Evolutionary conservation across 2,797 vertebrate genomes (phyloP).

Genomic region (Chelon auratus): DNA sequence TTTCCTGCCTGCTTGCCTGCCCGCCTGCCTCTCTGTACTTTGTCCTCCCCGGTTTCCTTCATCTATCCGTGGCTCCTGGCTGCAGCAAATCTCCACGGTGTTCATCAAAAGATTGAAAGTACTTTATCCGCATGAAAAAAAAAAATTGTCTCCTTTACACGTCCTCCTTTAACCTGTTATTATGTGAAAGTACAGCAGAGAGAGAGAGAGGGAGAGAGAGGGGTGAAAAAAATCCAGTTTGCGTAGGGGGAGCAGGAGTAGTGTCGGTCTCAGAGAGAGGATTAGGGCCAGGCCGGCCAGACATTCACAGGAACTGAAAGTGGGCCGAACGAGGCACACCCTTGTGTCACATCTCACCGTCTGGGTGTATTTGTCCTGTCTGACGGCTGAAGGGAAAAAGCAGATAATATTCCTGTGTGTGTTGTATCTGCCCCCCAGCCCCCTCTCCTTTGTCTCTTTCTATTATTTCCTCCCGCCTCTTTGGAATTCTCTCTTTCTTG

Average conservation of each 20-base stretch:
- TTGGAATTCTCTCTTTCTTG: slow-evolving; percentile 29
- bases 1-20: slow-evolving; percentile 31
- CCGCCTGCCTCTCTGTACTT: neutral
- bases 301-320: slow-evolving; percentile 60
- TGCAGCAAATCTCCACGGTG: slow-evolving; percentile 44
- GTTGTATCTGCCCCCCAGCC: neutral
- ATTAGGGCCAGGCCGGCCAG: slow-evolving; percentile 63
- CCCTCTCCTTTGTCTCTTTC: slow-evolving; percentile 13
- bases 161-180: slow-evolving; percentile 55
- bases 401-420: slow-evolving; percentile 29
- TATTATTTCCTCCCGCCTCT: slow-evolving; percentile 7
- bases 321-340: slow-evolving; percentile 58
- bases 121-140: slow-evolving; percentile 25
- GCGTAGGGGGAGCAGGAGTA: slow-evolving; percentile 29
- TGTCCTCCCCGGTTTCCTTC: slow-evolving; percentile 19
- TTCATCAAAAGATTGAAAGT: slow-evolving; percentile 43
- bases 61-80: slow-evolving; percentile 27
- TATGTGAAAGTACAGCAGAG: slow-evolving; percentile 38
- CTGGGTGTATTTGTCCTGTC: slow-evolving; percentile 59
- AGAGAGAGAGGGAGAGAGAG: neutral
- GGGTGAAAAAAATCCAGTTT: slow-evolving; percentile 10
- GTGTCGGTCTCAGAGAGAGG: slow-evolving; percentile 63
- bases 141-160: slow-evolving; percentile 31
- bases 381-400: slow-evolving; percentile 49
- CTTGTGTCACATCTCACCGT: slow-evolving; percentile 43